phyloP scores from a whole-genome alignment of 2,888 invertebrate species.

The Theodoxus fluviatilis region DNA sequence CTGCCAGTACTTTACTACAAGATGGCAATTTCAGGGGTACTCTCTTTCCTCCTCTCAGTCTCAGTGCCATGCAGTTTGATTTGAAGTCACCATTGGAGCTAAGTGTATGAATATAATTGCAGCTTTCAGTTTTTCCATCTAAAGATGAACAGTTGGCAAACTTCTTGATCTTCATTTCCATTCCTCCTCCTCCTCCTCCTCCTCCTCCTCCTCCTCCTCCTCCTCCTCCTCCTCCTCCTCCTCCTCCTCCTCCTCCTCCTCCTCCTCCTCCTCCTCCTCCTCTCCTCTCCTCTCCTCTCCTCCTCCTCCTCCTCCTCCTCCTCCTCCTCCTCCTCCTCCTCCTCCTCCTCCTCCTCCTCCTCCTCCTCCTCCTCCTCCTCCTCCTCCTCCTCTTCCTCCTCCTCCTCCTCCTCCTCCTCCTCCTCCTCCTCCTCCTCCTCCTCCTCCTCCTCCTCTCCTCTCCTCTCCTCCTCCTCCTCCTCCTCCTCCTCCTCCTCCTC shows the following conservation, averaged over 20 bases:
- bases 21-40: too few species aligned
- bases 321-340: not conserved
- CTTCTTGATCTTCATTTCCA: too few species aligned
- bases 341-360: not conserved
- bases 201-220: not conserved
- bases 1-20: too few species aligned
- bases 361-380: not conserved
- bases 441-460: not conserved
- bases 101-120: too few species aligned
- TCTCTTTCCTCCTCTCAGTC: conserved; percentile 8
- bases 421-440: not conserved
- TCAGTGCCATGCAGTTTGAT: too few species aligned
- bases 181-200: not conserved
- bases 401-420: conserved; percentile 12
- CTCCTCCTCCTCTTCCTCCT: conserved; percentile 4
- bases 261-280: not conserved
- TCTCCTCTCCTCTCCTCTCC: conserved; percentile 1
- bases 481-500: not conserved
- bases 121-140: too few species aligned
- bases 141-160: too few species aligned
- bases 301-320: not conserved
- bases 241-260: not conserved
- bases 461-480: not conserved
- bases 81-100: too few species aligned
- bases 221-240: conserved; percentile 7